Evolutionary conservation across 2,113 vertebrate genomes (phyloP), one percentile per base, ranked within the genome.

Genomic region (Panthera leo): DNA sequence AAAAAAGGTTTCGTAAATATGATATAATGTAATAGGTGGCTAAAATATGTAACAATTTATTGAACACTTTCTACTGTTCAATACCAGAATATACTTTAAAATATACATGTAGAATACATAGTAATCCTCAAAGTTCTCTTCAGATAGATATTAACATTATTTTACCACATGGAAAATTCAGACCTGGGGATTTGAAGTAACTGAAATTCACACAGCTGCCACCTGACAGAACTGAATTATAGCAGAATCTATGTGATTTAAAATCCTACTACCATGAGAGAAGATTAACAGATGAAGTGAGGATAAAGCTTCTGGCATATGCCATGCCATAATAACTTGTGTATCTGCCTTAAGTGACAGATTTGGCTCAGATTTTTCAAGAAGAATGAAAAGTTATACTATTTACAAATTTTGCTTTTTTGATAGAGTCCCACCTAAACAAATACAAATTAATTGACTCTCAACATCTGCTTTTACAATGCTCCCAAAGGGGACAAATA

Each of bases 401-500:
- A 8, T 42, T 85, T 76, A 88, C 5, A 71, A 12, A 76, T 48
- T 85, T 84, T 94, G 48, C 34, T 91, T 82, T 88, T 73, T 31
- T 90, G 48, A 88, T 18, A 42, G 21, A 91, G 63, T 63, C 12
- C 15, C 36, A 90, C 5, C 8, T 94, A 80, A 87, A 94, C 31
- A 95, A 88, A 94, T 63, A 61, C 48, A 92, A 84, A 78, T 45
- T 89, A 95, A 78, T 13, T 87, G 39, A 87, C 5, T 36, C 23
- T 75, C 6, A 79, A 70, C 18, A 87, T 61, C 42, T 86, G 48
- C 36, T 89, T 79, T 96, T 53, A 93, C 90, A 92, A 85, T 79
- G 19, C 42, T 88, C 70, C 51, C 73, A 1, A 71, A 31, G 9
- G 39, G 4, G 19, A 73, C 10, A 96, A 79, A 87, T 80, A 94